phyloP scores from a whole-genome alignment of 2,113 vertebrate species.

The Origma solitaria region DNA sequence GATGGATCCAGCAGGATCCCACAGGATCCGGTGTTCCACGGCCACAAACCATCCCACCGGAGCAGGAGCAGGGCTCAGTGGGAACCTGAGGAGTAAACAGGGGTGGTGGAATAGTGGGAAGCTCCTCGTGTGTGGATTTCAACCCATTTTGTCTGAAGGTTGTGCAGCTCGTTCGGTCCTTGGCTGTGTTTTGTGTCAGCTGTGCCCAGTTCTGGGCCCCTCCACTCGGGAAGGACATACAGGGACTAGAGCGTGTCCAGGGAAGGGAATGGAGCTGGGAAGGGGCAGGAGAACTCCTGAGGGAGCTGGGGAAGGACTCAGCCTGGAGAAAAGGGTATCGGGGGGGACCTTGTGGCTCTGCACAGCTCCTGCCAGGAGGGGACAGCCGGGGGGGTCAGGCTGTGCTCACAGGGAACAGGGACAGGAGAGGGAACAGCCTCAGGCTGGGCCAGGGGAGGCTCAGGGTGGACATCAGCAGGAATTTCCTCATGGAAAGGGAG shows the following conservation, averaged over 20 bases:
- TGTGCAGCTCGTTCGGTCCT: not conserved
- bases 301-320: not conserved
- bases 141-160: not conserved
- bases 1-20: not conserved
- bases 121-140: not conserved
- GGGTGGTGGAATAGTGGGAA: not conserved
- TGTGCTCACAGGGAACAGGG: not conserved
- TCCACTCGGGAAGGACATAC: not conserved
- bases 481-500: not conserved
- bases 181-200: not conserved
- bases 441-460: not conserved
- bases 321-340: not conserved
- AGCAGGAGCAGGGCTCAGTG: not conserved
- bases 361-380: not conserved
- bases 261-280: not conserved
- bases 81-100: not conserved
- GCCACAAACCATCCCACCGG: not conserved
- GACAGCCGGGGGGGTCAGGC: accelerated
- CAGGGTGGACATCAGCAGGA: accelerated
- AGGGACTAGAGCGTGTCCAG: not conserved
- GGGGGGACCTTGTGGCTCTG: not conserved
- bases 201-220: not conserved
- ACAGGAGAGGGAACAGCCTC: not conserved
- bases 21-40: accelerated
- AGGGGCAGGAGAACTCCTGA: not conserved